Evolutionary conservation across 2,888 invertebrate genomes (phyloP).

Genomic region (Hirudinaria manillensis): DNA sequence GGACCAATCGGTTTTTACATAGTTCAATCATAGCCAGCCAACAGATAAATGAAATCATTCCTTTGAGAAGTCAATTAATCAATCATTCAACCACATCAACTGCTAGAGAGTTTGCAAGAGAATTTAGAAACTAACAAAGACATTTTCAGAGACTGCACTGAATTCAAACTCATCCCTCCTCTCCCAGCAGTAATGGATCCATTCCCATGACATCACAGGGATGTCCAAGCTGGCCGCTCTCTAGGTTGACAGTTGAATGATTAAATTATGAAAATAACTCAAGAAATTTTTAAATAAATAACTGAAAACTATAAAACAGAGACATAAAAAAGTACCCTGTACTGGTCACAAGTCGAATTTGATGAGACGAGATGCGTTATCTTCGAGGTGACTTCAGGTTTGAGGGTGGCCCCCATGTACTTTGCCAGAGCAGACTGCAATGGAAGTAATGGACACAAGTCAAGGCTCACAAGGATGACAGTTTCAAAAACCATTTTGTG

Average conservation of each 20-base stretch:
- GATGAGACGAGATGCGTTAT: slow-evolving; percentile 90
- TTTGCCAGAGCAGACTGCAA: slow-evolving; percentile 81
- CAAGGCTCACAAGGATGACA: too few species aligned
- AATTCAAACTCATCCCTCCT: slow-evolving; percentile 61
- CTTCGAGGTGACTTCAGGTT: slow-evolving; percentile 75
- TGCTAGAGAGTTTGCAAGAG: neutral
- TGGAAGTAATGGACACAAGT: too few species aligned
- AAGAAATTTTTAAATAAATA: neutral
- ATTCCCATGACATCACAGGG: slow-evolving; percentile 78
- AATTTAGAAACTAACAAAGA: slow-evolving; percentile 10
- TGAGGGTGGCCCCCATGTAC: slow-evolving; percentile 90
- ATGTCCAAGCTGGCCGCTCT: slow-evolving; percentile 80
- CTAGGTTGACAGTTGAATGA: neutral
- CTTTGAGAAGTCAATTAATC: neutral
- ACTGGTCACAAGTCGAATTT: slow-evolving; percentile 78
- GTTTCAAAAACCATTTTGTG: too few species aligned
- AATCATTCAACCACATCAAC: neutral
- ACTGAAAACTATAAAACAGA: neutral
- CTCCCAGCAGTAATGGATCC: slow-evolving; percentile 84
- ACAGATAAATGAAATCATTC: neutral
- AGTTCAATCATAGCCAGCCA: neutral
- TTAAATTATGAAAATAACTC: too few species aligned
- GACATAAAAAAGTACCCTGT: slow-evolving; percentile 56
- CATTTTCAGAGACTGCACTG: slow-evolving; percentile 64
- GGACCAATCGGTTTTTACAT: neutral